Conservation (phyloP, 64 coral and sea anemone species). For the Actinia tenebrosa region DNA sequence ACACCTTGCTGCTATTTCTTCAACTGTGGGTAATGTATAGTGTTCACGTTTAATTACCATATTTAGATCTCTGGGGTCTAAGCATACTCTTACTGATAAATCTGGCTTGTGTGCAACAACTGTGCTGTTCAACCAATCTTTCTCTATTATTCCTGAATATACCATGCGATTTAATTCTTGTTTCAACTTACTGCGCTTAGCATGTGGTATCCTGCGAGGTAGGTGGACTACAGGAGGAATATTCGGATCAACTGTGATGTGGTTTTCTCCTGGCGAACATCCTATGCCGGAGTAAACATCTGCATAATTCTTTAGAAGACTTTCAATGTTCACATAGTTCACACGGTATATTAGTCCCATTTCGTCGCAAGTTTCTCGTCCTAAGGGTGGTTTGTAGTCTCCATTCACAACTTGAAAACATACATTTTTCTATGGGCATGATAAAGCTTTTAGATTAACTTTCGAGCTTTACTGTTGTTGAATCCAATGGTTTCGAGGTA, state of each 20-base stretch:
- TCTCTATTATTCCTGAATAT: background rate
- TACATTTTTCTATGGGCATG: background rate
- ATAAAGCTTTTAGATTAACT: slow-evolving; percentile 20
- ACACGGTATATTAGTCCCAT: slow-evolving; percentile 29
- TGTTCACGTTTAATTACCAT: background rate
- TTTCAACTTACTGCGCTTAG: background rate
- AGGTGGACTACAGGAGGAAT: background rate
- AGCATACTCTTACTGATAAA: too few species aligned
- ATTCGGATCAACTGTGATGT: slow-evolving; percentile 13
- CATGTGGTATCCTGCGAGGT: background rate
- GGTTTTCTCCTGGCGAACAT: slow-evolving; percentile 24
- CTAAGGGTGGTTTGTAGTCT: slow-evolving; percentile 36
- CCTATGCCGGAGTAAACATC: slow-evolving; percentile 29
- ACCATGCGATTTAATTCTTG: background rate
- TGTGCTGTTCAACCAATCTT: slow-evolving; percentile 21
- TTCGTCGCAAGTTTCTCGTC: slow-evolving; percentile 26
- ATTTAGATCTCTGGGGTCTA: background rate
- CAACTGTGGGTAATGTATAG: slow-evolving; percentile 41
- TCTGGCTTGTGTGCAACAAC: slow-evolving; percentile 6
- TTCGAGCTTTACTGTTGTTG: slow-evolving; percentile 8
- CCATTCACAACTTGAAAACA: slow-evolving; percentile 61
- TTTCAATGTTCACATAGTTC: slow-evolving; percentile 11
- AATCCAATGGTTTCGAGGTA: slow-evolving; percentile 10
- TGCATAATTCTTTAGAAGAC: slow-evolving; percentile 10
- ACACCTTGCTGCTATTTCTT: slow-evolving; percentile 47